phyloP scores from a whole-genome alignment of 2,797 vertebrate genomes.

The Labeo calbasu region DNA sequence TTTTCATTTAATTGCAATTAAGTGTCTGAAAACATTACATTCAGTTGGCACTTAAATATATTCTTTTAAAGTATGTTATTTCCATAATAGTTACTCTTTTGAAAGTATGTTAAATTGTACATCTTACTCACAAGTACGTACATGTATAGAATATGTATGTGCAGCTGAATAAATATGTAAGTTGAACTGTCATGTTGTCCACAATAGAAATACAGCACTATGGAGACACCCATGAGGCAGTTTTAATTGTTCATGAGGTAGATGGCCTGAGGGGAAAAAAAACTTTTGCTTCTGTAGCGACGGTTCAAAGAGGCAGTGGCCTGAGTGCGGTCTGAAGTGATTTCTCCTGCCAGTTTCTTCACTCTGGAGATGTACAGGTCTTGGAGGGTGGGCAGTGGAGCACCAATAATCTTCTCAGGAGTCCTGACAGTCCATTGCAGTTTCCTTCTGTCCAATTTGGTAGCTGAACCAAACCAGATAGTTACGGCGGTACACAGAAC shows the following conservation, averaged over 20 bases:
- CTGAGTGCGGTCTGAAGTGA: background rate
- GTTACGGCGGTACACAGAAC: background rate
- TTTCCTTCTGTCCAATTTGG: conserved; percentile 22
- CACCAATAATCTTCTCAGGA: conserved; percentile 24
- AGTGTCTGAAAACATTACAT: background rate
- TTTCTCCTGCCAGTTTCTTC: background rate
- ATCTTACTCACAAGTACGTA: background rate
- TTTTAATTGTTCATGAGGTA: conserved; percentile 33
- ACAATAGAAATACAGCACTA: background rate
- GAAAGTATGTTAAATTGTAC: background rate
- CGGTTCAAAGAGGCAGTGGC: background rate
- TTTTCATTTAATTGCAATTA: conserved; percentile 17
- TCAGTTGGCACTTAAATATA: background rate
- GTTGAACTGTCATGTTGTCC: background rate
- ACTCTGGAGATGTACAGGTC: conserved; percentile 11
- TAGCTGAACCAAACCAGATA: conserved; percentile 6
- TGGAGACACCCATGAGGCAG: background rate
- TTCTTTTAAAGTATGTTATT: background rate
- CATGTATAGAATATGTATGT: background rate
- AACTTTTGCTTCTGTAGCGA: background rate
- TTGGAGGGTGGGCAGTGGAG: background rate
- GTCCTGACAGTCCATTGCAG: conserved; percentile 12
- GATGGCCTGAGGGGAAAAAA: background rate
- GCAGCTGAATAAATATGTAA: background rate
- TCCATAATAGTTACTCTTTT: background rate